phyloP scores from a whole-genome alignment of 2,888 invertebrate genomes.

The Pyralis farinalis region DNA sequence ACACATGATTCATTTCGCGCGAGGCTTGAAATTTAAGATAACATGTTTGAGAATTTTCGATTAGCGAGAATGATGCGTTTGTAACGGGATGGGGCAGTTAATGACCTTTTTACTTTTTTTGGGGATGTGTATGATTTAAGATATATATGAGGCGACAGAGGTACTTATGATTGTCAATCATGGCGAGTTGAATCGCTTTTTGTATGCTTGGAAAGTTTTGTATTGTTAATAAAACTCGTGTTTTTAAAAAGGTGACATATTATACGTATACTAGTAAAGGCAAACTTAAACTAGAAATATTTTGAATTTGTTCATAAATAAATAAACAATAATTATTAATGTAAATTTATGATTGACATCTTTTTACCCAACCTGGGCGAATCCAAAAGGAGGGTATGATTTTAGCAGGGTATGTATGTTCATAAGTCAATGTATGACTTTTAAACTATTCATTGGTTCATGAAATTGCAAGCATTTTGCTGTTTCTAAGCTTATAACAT shows the following conservation, averaged over 20 bases:
- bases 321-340: no score
- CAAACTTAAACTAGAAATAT: no score
- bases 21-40: conserved; percentile 64
- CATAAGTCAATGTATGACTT: no score
- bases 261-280: no score
- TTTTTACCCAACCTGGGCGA: no score
- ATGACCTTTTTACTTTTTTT: conserved; percentile 28
- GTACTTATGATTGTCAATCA: conserved; percentile 7
- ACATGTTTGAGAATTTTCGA: conserved; percentile 61
- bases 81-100: conserved; percentile 53
- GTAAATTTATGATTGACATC: no score
- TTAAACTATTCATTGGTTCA: no score
- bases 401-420: no score
- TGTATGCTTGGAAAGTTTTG: background rate
- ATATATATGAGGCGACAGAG: conserved; percentile 1
- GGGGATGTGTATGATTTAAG: conserved; percentile 8
- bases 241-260: background rate
- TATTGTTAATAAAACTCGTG: background rate
- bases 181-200: conserved; percentile 1
- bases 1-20: conserved; percentile 66
- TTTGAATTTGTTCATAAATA: no score
- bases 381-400: no score
- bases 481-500: no score
- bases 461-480: no score
- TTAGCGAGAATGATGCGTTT: conserved; percentile 61